phyloP scores from a whole-genome alignment of 2,888 invertebrate species.

The Plagodis dolabraria region DNA sequence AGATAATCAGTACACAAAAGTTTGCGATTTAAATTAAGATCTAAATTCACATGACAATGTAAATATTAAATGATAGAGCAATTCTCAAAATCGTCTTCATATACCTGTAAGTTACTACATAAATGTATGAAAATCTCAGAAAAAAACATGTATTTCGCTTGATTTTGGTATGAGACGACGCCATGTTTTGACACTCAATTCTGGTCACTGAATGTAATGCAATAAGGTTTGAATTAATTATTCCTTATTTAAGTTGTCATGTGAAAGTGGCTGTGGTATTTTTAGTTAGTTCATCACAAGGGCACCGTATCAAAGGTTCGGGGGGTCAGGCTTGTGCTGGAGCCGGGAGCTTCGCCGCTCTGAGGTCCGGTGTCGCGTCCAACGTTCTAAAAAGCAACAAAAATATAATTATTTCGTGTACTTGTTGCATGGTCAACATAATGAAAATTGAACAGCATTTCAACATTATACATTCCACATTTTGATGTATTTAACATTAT shows the following conservation, averaged over 20 bases:
- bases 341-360: slow-evolving; percentile 87
- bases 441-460: too few species aligned
- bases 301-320: slow-evolving; percentile 75
- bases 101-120: too few species aligned
- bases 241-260: slow-evolving; percentile 61
- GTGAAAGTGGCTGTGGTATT: slow-evolving; percentile 58
- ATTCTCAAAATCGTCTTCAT: neutral
- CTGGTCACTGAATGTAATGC: too few species aligned
- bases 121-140: too few species aligned
- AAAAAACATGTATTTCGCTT: too few species aligned
- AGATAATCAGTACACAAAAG: slow-evolving; percentile 64
- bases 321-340: slow-evolving; percentile 77
- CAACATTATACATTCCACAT: too few species aligned
- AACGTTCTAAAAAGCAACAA: slow-evolving; percentile 65
- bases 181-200: too few species aligned
- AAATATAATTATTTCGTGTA: too few species aligned
- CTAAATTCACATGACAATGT: slow-evolving; percentile 67
- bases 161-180: too few species aligned
- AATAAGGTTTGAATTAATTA: neutral
- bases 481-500: too few species aligned
- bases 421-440: too few species aligned
- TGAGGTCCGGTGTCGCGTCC: slow-evolving; percentile 85
- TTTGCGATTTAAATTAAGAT: slow-evolving; percentile 54
- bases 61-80: slow-evolving; percentile 42
- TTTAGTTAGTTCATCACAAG: slow-evolving; percentile 74